Evolutionary conservation across 2,113 vertebrate genomes (phyloP), one percentile per base, ranked within the genome.

Genomic region (Xyrauchen texanus): DNA sequence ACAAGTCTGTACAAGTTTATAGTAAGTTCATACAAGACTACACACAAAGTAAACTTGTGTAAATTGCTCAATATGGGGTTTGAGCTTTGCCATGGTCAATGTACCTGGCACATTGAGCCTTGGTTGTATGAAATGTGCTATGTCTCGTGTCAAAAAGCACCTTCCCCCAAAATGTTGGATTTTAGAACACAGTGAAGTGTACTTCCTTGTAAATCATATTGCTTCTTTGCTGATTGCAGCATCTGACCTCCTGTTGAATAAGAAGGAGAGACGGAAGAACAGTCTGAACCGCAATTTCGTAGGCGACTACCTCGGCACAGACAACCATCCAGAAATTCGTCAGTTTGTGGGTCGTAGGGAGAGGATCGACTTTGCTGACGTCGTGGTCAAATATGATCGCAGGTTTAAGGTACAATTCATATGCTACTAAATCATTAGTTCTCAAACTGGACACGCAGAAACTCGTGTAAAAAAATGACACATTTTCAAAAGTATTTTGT

Each of bases 271-370:
- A 0, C 83, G 94, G 13, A 90, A 81, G 8, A 95, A 95, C 92
- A 95, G 94, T 87, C 88, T 95, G 58, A 95, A 95, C 85, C 90
- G 94, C 42, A 95, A 95, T 86, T 95, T 95, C 45, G 80, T 95
- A 76, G 94, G 94, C 0, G 94, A 95, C 79, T 95, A 95, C 87
- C 89, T 95, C 0, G 94, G 94, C 0, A 90, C 89, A 0, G 94
- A 95, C 63, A 90, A 83, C 80, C 92, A 87, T 12, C 94, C 94
- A 0, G 94, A 95, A 87, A 88, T 95, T 78, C 76, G 93, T 0
- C 93, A 90, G 78, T 95, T 95, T 3, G 89, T 95, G 0, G 94
- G 93, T 8, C 93, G 94, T 47, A 81, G 94, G 42, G 94, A 95
- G 63, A 92, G 92, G 42, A 92, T 95, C 0, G 94, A 95, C 84